Conservation (phyloP, 2,797 vertebrate genomes). For the Siniperca undulata region DNA sequence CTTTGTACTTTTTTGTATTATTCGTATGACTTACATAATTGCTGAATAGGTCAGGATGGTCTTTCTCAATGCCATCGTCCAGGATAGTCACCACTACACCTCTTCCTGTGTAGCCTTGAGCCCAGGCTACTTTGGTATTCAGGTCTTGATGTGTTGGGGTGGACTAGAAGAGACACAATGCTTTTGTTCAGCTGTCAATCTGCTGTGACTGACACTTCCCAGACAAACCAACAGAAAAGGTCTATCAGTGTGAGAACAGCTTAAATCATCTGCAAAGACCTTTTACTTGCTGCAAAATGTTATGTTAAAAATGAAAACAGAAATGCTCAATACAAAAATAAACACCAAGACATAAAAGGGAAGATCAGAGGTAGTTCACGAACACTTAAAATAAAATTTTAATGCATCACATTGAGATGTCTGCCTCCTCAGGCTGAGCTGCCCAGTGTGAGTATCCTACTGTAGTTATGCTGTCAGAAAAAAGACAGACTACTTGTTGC, state of each 20-base stretch:
- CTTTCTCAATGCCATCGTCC: conserved; percentile 98
- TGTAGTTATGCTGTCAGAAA: conserved; percentile 42
- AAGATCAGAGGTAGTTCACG: conserved; percentile 29
- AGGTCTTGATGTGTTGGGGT: conserved; percentile 90
- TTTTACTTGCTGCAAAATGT: neutral
- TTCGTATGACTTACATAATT: conserved; percentile 88
- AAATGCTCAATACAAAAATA: conserved; percentile 18
- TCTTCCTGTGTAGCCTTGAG: conserved; percentile 93
- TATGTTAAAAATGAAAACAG: conserved; percentile 12
- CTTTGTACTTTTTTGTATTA: neutral
- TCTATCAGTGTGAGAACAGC: neutral
- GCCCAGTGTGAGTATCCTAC: conserved; percentile 10
- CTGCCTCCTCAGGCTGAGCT: conserved; percentile 20
- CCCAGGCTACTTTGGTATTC: conserved; percentile 95
- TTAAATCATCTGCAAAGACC: conserved; percentile 24
- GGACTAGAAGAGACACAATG: conserved; percentile 82
- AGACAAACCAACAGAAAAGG: conserved; percentile 19
- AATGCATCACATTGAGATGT: conserved; percentile 26
- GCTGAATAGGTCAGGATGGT: conserved; percentile 93
- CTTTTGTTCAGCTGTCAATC: conserved; percentile 62
- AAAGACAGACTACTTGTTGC: conserved; percentile 44
- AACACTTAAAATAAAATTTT: conserved; percentile 48
- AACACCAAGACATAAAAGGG: neutral
- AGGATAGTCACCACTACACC: conserved; percentile 96
- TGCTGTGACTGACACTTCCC: conserved; percentile 49